Conservation (phyloP, 2,113 vertebrate genomes). For the Boleophthalmus pectinirostris region DNA sequence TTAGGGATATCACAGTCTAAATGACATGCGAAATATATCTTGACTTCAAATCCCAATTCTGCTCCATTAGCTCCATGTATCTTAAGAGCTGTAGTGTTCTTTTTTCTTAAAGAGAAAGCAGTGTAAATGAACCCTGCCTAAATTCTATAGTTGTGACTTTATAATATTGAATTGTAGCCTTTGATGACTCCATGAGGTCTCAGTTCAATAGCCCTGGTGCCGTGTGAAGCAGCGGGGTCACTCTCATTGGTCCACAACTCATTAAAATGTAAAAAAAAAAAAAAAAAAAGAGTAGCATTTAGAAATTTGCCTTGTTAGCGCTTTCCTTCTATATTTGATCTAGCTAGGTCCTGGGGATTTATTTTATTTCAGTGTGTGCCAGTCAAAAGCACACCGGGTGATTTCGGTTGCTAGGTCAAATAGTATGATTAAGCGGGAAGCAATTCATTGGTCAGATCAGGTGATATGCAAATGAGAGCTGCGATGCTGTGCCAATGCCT, state of each 20-base stretch:
- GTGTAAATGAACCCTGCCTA: slow-evolving; percentile 49
- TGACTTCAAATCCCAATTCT: too few species aligned
- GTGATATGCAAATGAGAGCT: slow-evolving; percentile 64
- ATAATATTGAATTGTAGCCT: slow-evolving; percentile 57
- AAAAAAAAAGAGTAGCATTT: slow-evolving; percentile 24
- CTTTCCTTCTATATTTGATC: slow-evolving; percentile 58
- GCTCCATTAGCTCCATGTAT: too few species aligned
- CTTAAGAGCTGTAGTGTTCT: not conserved
- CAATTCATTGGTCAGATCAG: slow-evolving; percentile 60
- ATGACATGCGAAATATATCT: too few species aligned
- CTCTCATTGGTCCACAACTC: slow-evolving; percentile 44
- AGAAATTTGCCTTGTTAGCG: slow-evolving; percentile 55
- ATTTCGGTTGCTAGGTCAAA: slow-evolving; percentile 63
- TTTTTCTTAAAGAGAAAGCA: not conserved
- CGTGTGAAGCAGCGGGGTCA: slow-evolving; percentile 51
- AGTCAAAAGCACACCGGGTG: slow-evolving; percentile 45
- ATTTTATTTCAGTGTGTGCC: slow-evolving; percentile 44
- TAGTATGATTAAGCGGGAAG: slow-evolving; percentile 55
- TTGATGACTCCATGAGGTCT: slow-evolving; percentile 46
- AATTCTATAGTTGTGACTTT: slow-evolving; percentile 44
- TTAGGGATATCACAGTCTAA: too few species aligned
- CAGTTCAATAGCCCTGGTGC: slow-evolving; percentile 37
- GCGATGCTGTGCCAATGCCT: slow-evolving; percentile 49
- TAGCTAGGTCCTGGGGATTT: slow-evolving; percentile 30
- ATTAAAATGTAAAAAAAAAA: slow-evolving; percentile 63